Evolutionary conservation across 2,113 vertebrate genomes (phyloP).

Genomic region (Barbus barbus): DNA sequence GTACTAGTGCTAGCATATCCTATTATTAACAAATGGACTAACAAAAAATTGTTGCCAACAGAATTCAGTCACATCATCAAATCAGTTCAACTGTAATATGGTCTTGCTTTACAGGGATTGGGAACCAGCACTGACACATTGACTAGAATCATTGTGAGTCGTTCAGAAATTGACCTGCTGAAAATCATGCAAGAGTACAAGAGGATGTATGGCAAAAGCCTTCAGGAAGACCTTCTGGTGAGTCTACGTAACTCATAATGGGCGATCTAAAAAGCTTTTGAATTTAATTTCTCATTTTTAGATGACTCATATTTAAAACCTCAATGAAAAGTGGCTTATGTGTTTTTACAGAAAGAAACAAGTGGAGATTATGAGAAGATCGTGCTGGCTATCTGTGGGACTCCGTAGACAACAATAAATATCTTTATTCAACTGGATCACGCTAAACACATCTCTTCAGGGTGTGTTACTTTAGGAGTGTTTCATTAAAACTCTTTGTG

Average conservation of each 20-base stretch:
- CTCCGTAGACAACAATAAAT: background rate
- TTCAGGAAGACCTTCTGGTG: slow-evolving; percentile 83
- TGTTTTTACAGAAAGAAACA: slow-evolving; percentile 81
- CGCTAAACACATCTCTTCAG: background rate
- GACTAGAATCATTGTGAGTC: slow-evolving; percentile 87
- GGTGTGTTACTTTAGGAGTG: background rate
- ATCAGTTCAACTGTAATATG: background rate
- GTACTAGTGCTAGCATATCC: background rate
- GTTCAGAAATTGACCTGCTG: slow-evolving; percentile 89
- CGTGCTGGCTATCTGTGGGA: slow-evolving; percentile 82
- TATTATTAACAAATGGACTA: background rate
- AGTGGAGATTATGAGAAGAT: slow-evolving; percentile 83
- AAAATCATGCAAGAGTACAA: slow-evolving; percentile 83
- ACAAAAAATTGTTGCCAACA: background rate
- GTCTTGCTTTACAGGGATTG: slow-evolving; percentile 66
- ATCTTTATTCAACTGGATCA: background rate
- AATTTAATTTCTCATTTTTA: background rate
- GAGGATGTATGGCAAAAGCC: slow-evolving; percentile 69
- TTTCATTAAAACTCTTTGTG: background rate
- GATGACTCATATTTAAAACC: background rate
- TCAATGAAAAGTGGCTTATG: background rate
- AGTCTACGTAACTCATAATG: background rate
- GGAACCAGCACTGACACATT: slow-evolving; percentile 77
- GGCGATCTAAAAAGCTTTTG: background rate
- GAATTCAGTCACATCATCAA: background rate